Evolutionary conservation across 2,888 invertebrate genomes (phyloP), one percentile per base, ranked within the genome.

Genomic region (Pollenia amentaria): DNA sequence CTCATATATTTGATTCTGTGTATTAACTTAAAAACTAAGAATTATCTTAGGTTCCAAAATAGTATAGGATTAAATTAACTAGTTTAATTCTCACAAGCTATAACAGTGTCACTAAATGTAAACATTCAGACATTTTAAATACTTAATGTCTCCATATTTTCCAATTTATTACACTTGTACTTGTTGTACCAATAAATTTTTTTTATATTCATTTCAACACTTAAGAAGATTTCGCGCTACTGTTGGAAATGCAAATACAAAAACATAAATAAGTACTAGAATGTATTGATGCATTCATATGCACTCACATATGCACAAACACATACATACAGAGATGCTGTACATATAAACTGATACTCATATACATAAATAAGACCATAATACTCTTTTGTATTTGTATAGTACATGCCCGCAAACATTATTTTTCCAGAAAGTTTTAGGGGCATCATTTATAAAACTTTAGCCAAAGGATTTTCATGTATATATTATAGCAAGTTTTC

Each of bases 401-500:
- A 6, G 11, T n/a, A 62, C 18, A 64, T 64, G 64, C 18, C 57
- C 57, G 29, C 29, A 57, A 57, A 29, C 57, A 29, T 57, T 57
- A 29, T 29, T 40, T 18, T 53, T 70, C 46, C 44, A 12, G 2
- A 60, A 75, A 62, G 60, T 75, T 75, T 75, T 62, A 60, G 48
- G 48, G 62, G 57, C 60, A 75, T 75, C 60, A 60, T 75, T 75
- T 75, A 62, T 75, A 48, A 62, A 75, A 57, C 46, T 60, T 75
- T 48, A 62, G 60, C 62, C 48, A 48, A 62, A 75, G 60, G 73
- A 16, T 60, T 62, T 40, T 46, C 21, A 4, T 21, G 21, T 46
- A 9, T n/a, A 62, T 62, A n/a, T 51, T 57, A 21, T 29, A 29
- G 29, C 29, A 29, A 29, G 29, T 29, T 29, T 9, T 57, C 10